Evolutionary conservation across 2,797 vertebrate species (phyloP).

Genomic region (Chromis chromis): DNA sequence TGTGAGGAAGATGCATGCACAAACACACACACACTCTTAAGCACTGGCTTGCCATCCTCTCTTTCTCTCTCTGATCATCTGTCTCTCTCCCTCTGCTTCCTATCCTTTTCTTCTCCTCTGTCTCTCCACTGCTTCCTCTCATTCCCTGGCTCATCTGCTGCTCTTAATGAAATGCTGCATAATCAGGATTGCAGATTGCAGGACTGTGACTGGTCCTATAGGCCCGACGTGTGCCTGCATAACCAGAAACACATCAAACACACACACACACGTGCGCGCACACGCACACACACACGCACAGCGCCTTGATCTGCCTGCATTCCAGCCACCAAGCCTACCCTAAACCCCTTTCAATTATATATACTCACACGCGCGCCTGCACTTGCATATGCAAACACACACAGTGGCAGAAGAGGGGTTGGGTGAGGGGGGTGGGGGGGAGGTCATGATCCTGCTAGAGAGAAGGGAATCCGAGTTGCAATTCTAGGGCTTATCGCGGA

Average conservation of each 20-base stretch:
- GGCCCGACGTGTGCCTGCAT: constrained; percentile 37
- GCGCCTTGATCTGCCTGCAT: constrained; percentile 59
- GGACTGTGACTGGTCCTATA: constrained; percentile 55
- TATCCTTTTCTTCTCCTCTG: constrained; percentile 30
- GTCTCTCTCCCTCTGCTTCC: constrained; percentile 48
- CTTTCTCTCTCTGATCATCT: constrained; percentile 37
- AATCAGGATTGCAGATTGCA: constrained; percentile 75
- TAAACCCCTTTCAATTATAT: constrained; percentile 72
- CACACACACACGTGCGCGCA: constrained; percentile 7
- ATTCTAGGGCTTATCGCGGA: constrained; percentile 78
- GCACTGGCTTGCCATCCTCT: constrained; percentile 38
- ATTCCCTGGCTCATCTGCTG: constrained; percentile 69
- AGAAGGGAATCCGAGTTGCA: constrained; percentile 77
- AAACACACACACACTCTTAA: constrained; percentile 19
- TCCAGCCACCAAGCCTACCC: constrained; percentile 64
- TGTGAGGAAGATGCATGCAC: constrained; percentile 51
- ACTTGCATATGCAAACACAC: constrained; percentile 45
- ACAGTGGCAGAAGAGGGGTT: constrained; percentile 39
- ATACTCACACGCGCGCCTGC: constrained; percentile 36
- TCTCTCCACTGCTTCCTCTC: constrained; percentile 43
- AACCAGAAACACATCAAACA: constrained; percentile 31
- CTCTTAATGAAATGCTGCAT: constrained; percentile 77
- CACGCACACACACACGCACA: constrained; percentile 6
- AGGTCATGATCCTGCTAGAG: constrained; percentile 76
- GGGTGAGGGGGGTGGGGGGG: constrained; percentile 40